Base-by-base conservation (phyloP, 2,113 vertebrate species). In the Ameiurus melas region DNA sequence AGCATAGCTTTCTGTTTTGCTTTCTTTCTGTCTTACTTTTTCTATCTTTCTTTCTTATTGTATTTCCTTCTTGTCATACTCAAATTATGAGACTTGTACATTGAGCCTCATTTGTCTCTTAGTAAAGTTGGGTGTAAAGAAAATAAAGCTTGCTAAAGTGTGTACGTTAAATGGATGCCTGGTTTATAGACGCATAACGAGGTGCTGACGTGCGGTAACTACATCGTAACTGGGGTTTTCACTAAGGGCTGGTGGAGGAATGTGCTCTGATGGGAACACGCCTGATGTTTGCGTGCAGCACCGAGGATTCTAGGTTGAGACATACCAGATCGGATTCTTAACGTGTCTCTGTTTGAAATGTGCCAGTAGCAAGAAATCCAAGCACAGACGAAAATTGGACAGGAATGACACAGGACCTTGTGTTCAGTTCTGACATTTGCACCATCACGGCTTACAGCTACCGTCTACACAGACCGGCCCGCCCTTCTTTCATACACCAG, bases 31-130 rank as follows among this genome's bases (percentile, higher is more conserved):
- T 9, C 2, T 79, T 17, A n/a, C n/a, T n/a, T n/a, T n/a, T n/a
- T n/a, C n/a, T n/a, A n/a, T 0, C 25, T 47, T 39, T 75, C 39
- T 43, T 36, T 5, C 1, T 12, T 2, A 4, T 1, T 6, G 0
- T 25, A 10, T 77, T 47, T 12, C 43, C 27, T 25, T 5, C 1
- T 53, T n/a, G 1, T 30, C 0, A 2, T 51, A 0, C 9, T 70
- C 5, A 17, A 5, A 70, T 16, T 25, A 12, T 25, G 33, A 20
- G 6, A 73, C 33, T 19, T 13, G 27, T n/a, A 66, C 64, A 66
- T n/a, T 27, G 2, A 3, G 8, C 64, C 64, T 66, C 25, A n/a
- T 66, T 66, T 12, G 10, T n/a, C 64, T 66, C n/a, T 36, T 7
- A 71, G 30, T 73, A 39, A 73, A 9, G 33, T 39, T 73, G 27